Conservation (phyloP, 2,888 invertebrate genomes). For the Scaptomyza tumidula region DNA sequence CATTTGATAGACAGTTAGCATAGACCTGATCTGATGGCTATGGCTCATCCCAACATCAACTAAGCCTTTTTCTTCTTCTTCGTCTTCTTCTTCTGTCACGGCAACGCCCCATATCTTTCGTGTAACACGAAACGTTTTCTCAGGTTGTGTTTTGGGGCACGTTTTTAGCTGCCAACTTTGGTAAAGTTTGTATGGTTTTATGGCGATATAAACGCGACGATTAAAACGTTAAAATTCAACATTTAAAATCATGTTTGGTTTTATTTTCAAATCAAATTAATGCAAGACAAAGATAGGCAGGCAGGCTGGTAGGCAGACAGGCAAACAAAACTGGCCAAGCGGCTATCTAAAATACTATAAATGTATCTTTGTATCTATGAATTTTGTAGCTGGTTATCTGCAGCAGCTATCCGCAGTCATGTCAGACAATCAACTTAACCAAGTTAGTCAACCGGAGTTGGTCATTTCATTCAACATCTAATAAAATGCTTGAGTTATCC, state of each 20-base stretch:
- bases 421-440: constrained; percentile 79
- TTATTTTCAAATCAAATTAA: constrained; percentile 74
- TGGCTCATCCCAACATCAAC: constrained; percentile 24
- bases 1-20: constrained; percentile 10
- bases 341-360: constrained; percentile 30
- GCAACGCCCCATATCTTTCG: constrained; percentile 44
- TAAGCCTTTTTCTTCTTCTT: background rate
- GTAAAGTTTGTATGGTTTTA: constrained; percentile 66
- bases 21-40: constrained; percentile 15
- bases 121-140: constrained; percentile 65
- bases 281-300: constrained; percentile 30
- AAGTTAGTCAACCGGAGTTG: constrained; percentile 77
- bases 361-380: constrained; percentile 17
- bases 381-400: constrained; percentile 39
- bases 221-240: constrained; percentile 80
- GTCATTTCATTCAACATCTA: constrained; percentile 79
- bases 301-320: constrained; percentile 23
- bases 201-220: constrained; percentile 78
- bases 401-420: constrained; percentile 69
- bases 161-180: constrained; percentile 42
- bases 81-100: constrained; percentile 27
- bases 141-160: background rate
- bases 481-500: constrained; percentile 79
- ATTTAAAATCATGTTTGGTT: constrained; percentile 81
- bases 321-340: constrained; percentile 54